phyloP scores from a whole-genome alignment of 2,797 vertebrate species.

The Spizella passerina region DNA sequence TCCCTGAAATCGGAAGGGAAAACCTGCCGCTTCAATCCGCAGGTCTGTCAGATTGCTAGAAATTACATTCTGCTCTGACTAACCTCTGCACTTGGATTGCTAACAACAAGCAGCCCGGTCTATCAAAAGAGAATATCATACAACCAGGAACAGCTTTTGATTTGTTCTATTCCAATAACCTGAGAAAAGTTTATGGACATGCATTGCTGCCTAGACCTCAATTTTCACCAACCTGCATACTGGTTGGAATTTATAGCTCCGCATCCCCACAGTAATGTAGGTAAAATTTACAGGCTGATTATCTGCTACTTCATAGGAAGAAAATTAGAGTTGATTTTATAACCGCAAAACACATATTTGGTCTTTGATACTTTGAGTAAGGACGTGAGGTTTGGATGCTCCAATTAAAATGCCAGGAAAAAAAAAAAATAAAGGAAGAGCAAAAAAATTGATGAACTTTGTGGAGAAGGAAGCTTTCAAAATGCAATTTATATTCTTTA shows the following conservation, averaged over 20 bases:
- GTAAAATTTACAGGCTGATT: slow-evolving; percentile 81
- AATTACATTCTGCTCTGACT: slow-evolving; percentile 91
- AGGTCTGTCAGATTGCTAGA: slow-evolving; percentile 91
- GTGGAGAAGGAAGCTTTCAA: slow-evolving; percentile 67
- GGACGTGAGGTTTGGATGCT: slow-evolving; percentile 38
- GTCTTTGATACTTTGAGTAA: slow-evolving; percentile 70
- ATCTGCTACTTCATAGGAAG: slow-evolving; percentile 74
- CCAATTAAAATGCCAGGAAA: slow-evolving; percentile 75
- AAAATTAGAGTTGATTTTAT: slow-evolving; percentile 81
- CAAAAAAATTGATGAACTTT: slow-evolving; percentile 72
- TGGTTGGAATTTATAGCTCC: slow-evolving; percentile 76
- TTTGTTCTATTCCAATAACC: slow-evolving; percentile 84
- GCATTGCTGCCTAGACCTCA: slow-evolving; percentile 80
- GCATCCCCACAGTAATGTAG: slow-evolving; percentile 66
- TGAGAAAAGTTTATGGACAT: slow-evolving; percentile 82
- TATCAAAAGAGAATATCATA: slow-evolving; percentile 88
- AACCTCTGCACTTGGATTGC: slow-evolving; percentile 85
- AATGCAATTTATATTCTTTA: slow-evolving; percentile 79
- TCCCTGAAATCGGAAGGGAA: slow-evolving; percentile 93
- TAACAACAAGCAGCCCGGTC: slow-evolving; percentile 88
- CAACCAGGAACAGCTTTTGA: slow-evolving; percentile 83
- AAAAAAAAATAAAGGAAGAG: neutral
- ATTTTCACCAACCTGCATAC: slow-evolving; percentile 78
- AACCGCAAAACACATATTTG: slow-evolving; percentile 61
- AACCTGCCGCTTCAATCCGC: slow-evolving; percentile 90